These are phyloP conservation scores for Alviniconcha marisindica DNA, from an alignment of 1,140 invertebrate genomes.

Conservation along the genomic window DNA sequence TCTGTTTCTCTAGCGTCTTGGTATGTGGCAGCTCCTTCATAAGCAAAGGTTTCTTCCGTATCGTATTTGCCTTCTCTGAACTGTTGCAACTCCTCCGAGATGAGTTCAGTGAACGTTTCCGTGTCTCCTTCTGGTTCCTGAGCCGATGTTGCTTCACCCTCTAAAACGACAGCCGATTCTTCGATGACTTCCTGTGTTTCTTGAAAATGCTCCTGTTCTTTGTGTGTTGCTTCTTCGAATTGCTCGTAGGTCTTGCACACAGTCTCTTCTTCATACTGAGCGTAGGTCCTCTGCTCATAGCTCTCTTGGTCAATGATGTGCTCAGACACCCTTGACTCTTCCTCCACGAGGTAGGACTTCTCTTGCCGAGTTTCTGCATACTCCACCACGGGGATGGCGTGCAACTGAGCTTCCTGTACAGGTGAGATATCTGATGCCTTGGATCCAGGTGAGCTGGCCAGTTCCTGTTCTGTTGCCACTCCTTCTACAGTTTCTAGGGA, in stretches of 20 bases:
- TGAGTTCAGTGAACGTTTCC: background rate
- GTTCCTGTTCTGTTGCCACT: slow-evolving; percentile 33
- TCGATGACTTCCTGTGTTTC: background rate
- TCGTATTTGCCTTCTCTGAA: no score
- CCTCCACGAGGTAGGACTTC: background rate
- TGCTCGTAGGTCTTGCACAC: background rate
- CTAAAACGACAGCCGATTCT: no score
- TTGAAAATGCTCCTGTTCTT: no score
- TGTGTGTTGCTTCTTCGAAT: no score
- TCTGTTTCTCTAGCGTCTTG: background rate
- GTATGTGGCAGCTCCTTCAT: background rate
- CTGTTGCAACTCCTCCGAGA: background rate
- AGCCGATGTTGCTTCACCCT: background rate
- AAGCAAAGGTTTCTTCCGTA: background rate
- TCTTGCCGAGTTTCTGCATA: slow-evolving; percentile 1
- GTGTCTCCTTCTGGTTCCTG: background rate
- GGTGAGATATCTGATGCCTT: slow-evolving; percentile 38
- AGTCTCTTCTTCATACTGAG: background rate
- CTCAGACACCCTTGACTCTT: background rate
- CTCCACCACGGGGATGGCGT: background rate
- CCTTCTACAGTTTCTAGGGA: slow-evolving; percentile 26
- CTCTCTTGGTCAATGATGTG: background rate
- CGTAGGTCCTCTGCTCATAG: slow-evolving; percentile 13
- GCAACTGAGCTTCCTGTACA: slow-evolving; percentile 10
- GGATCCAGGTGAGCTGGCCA: slow-evolving; percentile 13